Evolutionary conservation across 2,113 vertebrate species (phyloP).

Genomic region (Ifrita kowaldi): DNA sequence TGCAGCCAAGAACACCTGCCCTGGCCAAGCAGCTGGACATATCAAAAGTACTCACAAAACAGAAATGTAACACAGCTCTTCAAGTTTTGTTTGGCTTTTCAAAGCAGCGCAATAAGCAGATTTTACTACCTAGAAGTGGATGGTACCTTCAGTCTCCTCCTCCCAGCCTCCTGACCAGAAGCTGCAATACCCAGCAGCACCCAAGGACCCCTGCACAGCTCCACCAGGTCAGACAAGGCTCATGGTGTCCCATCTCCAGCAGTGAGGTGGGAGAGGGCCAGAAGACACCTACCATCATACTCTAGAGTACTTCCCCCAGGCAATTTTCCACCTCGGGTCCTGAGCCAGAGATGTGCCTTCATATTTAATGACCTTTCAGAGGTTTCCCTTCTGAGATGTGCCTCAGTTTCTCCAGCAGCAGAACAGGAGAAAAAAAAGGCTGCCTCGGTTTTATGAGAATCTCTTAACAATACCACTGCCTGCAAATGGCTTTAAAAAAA

Average conservation of each 20-base stretch:
- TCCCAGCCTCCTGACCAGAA: background rate
- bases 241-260: background rate
- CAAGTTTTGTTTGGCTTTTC: background rate
- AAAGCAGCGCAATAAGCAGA: background rate
- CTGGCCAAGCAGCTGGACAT: background rate
- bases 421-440: background rate
- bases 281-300: background rate
- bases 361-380: background rate
- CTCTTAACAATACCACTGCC: background rate
- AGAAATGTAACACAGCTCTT: background rate
- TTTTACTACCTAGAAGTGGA: background rate
- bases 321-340: background rate
- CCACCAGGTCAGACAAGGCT: background rate
- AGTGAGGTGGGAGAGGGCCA: background rate
- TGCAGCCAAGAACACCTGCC: background rate
- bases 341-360: background rate
- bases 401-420: background rate
- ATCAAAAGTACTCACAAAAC: rapidly evolving
- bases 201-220: background rate
- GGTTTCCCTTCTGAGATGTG: background rate
- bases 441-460: background rate
- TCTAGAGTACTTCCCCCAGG: background rate
- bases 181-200: background rate
- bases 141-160: background rate
- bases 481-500: background rate